A percentile compares a stretch with the other conserved stretches of the same genome.
phyloP scores from a whole-genome alignment of 2,888 invertebrate genomes.

The Gasteruption jaculator region DNA sequence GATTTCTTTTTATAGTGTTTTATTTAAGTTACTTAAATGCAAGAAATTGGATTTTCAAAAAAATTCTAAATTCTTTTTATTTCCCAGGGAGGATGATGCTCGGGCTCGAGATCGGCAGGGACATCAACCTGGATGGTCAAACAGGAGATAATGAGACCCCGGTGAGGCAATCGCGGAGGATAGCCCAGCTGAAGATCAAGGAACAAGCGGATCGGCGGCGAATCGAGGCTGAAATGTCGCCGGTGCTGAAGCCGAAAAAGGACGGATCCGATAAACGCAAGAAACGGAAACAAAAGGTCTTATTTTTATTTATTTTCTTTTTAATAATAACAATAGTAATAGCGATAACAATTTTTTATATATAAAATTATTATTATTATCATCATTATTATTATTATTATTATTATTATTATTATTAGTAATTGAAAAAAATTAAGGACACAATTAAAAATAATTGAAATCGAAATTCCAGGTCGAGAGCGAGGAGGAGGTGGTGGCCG shows the following conservation, averaged over 20 bases:
- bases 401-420: not conserved
- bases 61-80: not conserved
- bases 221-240: slow-evolving; percentile 69
- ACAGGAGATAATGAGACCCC: slow-evolving; percentile 52
- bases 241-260: slow-evolving; percentile 62
- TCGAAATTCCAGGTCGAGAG: slow-evolving; percentile 28
- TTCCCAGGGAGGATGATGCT: slow-evolving; percentile 50
- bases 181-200: slow-evolving; percentile 82
- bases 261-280: slow-evolving; percentile 41
- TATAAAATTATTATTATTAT: too few relatives aligned
- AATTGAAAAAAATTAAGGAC: not conserved
- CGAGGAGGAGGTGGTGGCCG: slow-evolving; percentile 30
- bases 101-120: slow-evolving; percentile 53
- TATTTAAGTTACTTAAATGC: too few relatives aligned
- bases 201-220: slow-evolving; percentile 78
- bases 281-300: slow-evolving; percentile 44
- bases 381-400: too few relatives aligned
- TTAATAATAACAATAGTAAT: too few relatives aligned
- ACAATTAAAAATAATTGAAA: not conserved
- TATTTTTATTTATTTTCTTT: slow-evolving; percentile 6
- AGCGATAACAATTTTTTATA: not conserved
- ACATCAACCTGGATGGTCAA: slow-evolving; percentile 27
- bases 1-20: not conserved
- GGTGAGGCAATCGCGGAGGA: slow-evolving; percentile 76
- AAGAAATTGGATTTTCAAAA: too few relatives aligned